Base-by-base conservation (phyloP, 2,797 vertebrate species). In the Eupleurogrammus muticus region DNA sequence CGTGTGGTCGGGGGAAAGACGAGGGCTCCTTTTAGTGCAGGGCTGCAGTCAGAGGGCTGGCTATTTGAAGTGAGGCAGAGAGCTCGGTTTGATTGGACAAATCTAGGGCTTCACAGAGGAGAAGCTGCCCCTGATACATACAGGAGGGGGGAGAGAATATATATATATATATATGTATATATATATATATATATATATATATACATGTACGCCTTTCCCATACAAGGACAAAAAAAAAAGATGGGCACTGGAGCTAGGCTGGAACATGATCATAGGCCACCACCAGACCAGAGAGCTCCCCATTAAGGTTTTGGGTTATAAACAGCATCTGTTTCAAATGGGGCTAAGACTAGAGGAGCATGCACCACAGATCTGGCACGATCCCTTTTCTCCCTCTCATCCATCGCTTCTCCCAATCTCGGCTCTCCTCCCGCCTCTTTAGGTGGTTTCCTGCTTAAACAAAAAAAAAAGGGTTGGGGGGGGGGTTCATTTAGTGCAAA, bases 241-340 rank as follows among this genome's bases (percentile, higher is more conserved):
- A 89, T 90, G 89, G 86, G 86, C 90, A 90, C 79, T 87, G 87
- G 84, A 84, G 89, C 91, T 84, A 46, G 87, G 77, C 90, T 93
- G 92, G 92, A 92, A 92, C 87, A 55, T 88, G 92, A 94, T 93
- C 91, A 93, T 90, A 93, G 90, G 81, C 78, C 87, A 87, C 80
- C 70, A 82, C 78, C 84, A 92, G 87, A 91, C 85, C 89, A 90
- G 89, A 95, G 89, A 94, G 81, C 83, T 89, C 81, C 87, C 89
- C 76, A 92, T 90, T 91, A 90, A 92, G 90, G 92, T 89, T 89
- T 87, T 87, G 88, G 90, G 89, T 91, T 91, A 92, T 91, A 92
- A 94, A 91, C 89, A 90, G 92, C 92, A 94, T 94, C 90, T 93
- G 92, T 92, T 93, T 93, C 89, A 91, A 91, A 92, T 89, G 88